These are phyloP conservation scores for Cephalopachus bancanus DNA, from an alignment of 2,797 vertebrate species.

Conservation along the genomic window DNA sequence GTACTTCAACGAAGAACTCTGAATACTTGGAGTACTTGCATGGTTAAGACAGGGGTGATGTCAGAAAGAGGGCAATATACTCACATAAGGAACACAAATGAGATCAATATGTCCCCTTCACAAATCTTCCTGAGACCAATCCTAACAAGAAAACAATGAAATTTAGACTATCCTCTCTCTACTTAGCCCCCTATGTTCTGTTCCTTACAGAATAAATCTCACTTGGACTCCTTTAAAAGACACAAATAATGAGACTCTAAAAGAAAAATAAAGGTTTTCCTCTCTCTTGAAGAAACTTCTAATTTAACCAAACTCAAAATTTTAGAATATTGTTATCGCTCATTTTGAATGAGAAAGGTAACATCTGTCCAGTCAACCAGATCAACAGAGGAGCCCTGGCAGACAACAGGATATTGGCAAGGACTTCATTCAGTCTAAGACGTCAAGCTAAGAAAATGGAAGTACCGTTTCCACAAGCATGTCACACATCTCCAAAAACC, in stretches of 20 bases:
- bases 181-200: neutral
- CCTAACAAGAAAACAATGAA: neutral
- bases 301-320: neutral
- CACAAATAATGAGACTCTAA: neutral
- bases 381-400: neutral
- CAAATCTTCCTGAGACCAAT: neutral
- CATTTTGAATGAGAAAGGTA: neutral
- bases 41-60: neutral
- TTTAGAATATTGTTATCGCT: neutral
- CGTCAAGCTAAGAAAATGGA: constrained; percentile 24
- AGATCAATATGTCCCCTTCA: neutral
- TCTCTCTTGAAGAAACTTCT: neutral
- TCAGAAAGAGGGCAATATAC: neutral
- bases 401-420: neutral
- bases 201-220: neutral
- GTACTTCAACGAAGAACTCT: neutral
- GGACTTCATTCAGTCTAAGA: neutral
- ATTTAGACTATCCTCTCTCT: neutral
- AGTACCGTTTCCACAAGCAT: neutral
- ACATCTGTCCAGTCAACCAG: neutral
- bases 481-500: neutral
- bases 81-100: neutral
- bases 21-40: neutral
- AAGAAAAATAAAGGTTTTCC: neutral
- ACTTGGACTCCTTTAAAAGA: neutral